phyloP scores from a whole-genome alignment of 2,888 invertebrate genomes.

The Pammene aurita region DNA sequence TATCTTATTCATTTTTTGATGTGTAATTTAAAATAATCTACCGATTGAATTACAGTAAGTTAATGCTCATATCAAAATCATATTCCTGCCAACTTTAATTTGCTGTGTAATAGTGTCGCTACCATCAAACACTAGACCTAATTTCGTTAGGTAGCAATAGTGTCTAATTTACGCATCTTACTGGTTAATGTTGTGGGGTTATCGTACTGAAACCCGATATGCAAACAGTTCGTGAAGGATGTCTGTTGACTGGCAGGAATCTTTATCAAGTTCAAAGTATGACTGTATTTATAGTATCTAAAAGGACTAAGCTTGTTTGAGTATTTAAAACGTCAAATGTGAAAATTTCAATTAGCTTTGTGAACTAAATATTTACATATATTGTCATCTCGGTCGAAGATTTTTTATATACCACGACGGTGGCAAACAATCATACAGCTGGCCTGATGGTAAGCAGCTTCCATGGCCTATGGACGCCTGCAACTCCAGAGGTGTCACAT shows the following conservation, averaged over 20 bases:
- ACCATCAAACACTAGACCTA: background rate
- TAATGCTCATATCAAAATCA: conserved; percentile 20
- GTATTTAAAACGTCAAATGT: background rate
- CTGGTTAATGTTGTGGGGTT: background rate
- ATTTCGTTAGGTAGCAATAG: background rate
- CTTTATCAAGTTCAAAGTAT: background rate
- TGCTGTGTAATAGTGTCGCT: background rate
- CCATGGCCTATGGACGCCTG: no score
- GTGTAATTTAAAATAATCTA: conserved; percentile 8
- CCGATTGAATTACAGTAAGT: conserved; percentile 3
- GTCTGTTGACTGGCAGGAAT: background rate
- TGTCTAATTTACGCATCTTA: background rate
- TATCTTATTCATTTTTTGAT: background rate
- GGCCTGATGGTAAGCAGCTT: no score
- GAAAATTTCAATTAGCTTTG: no score
- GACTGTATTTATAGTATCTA: no score
- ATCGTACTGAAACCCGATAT: conserved; percentile 17
- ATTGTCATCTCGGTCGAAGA: no score
- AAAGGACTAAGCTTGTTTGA: background rate
- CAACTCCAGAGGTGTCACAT: no score
- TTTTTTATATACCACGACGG: no score
- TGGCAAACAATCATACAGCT: no score
- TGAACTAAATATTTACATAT: no score
- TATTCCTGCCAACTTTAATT: conserved; percentile 2
- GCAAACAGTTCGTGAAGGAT: conserved; percentile 18